Base-by-base conservation (phyloP, 2,888 invertebrate species). In the Volucella bombylans region DNA sequence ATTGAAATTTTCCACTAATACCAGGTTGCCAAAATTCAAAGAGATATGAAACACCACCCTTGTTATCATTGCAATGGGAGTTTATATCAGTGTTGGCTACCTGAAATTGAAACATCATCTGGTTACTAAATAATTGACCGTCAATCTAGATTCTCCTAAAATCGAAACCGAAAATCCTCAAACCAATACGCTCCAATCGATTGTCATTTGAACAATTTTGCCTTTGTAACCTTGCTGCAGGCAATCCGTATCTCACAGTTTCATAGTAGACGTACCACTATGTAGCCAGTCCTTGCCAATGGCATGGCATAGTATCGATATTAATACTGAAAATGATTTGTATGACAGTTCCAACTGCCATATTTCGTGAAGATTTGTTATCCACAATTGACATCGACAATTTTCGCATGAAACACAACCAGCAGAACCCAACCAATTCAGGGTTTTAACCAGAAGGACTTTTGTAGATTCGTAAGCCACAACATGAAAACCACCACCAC, bases 261-360 rank as follows among this genome's bases (percentile, higher is more conserved):
- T 10, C 14, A n/a, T n/a, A n/a, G 14, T 61, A 31, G 47, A n/a
- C 18, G 12, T 31, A n/a, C 23, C n/a, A 31, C 31, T 31, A 31
- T 31, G 31, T 31, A 31, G 31, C 31, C 18, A 23, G 31, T 31
- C 31, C 6, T 31, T 31, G 31, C 6, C 31, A 31, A 31, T 31
- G 31, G 31, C 31, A 31, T 31, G 31, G 31, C 31, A 62, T 49
- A 43, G n/a, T 23, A 73, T 41, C 31, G 47, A 31, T 62, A 80
- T 82, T 62, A 78, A 72, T 49, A 72, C 43, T 54, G 38, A 57
- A 78, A 50, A 78, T 78, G 82, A 82, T 82, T 78, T 61, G 67
- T 78, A 62, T 62, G 78, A 55, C 78, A 67, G 45, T 72, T 78
- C 38, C 61, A 64, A 72, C 54, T 67, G 72, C 65, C 61, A 67